Conservation (phyloP, 2,113 vertebrate species). For the Lutjanus erythropterus region DNA sequence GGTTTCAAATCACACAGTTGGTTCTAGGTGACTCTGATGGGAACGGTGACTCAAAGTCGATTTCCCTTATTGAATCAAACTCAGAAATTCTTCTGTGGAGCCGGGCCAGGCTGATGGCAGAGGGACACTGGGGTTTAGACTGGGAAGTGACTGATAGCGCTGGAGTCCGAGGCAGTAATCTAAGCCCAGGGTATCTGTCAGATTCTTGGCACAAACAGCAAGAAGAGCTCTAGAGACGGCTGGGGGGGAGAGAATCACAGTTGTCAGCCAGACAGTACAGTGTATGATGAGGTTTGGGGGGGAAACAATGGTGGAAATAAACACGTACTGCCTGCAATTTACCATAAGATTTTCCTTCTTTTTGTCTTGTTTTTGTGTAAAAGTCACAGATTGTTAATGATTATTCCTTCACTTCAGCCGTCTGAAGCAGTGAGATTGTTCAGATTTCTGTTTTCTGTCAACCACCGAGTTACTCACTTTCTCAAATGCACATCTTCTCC, state of each 20-base stretch:
- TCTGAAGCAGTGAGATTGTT: not conserved
- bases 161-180: constrained; percentile 54
- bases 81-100: constrained; percentile 4
- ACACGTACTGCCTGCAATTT: not conserved
- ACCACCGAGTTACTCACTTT: too few species aligned
- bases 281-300: constrained; percentile 2
- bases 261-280: not conserved
- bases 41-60: constrained; percentile 5
- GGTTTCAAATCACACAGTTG: constrained; percentile 2
- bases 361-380: not conserved
- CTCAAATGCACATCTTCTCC: too few species aligned
- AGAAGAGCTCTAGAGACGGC: constrained; percentile 13
- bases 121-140: constrained; percentile 52
- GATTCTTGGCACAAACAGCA: constrained; percentile 48
- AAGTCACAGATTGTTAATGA: not conserved
- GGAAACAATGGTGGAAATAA: constrained; percentile 17
- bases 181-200: constrained; percentile 59
- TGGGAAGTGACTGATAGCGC: constrained; percentile 61
- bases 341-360: not conserved
- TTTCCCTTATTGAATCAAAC: constrained; percentile 32
- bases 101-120: constrained; percentile 25
- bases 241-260: not conserved
- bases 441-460: not conserved
- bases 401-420: too few species aligned
- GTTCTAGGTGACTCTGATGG: constrained; percentile 6